Evolutionary conservation across 2,888 invertebrate genomes (phyloP), one percentile per base, ranked within the genome.

Genomic region (Epiblema foenella): DNA sequence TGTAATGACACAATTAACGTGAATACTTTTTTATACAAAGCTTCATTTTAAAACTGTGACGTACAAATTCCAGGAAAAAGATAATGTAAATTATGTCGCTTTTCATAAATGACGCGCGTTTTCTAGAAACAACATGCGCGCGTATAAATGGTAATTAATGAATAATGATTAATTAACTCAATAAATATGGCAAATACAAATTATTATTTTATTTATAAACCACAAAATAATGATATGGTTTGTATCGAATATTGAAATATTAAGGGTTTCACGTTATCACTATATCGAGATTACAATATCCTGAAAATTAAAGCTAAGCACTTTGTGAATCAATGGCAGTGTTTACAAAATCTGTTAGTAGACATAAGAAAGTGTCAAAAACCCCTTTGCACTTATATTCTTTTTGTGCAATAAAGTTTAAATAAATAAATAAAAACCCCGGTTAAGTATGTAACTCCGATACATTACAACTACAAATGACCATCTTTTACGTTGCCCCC

Each of bases 91-190:
- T 46, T 65, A 24, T 15, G 2, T 24, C 37, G 20, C 46, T 58
- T 67, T 67, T 37, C 20, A 58, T 49, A 51, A 17, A 20, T 59
- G 20, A 68, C 29, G 42, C 33, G 42, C 17, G 17, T 9, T 68
- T 68, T 68, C 60, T 60, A 60, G 60, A 54, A 68, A 59, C 51
- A 52, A 29, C 29, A 63, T 63, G 51, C 18, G 18, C 20, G 18
- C 37, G 33, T 29, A 29, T 49, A 51, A 51, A 54, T 37, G 29
- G 18, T 58, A 33, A 42, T 58, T 58, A 58, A 58, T 52, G 33
- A 49, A 49, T 63, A 37, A 52, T 52, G 33, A 49, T 56, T 63
- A 37, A 52, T 60, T 29, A 15, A 29, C 4, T 17, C 17, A 57
- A n/a, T 57, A 18, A 9, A 15, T 3, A 46, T 46, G 46, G 46